These are phyloP conservation scores for Catocala nupta DNA, from an alignment of 2,888 invertebrate genomes.

Conservation along the genomic window DNA sequence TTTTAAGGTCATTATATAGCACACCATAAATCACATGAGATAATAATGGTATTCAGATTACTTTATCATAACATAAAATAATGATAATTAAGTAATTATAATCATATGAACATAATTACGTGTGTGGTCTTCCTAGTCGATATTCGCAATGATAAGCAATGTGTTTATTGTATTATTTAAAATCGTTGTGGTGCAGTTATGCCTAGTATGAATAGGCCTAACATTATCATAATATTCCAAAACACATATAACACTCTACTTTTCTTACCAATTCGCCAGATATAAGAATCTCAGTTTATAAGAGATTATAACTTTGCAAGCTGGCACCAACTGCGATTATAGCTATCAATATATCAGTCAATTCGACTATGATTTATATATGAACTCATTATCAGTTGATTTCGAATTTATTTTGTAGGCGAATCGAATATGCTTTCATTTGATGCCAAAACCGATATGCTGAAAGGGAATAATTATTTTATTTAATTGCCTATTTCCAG, in stretches of 20 bases:
- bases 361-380: background rate
- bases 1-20: no score
- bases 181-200: no score
- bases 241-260: background rate
- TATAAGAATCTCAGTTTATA: slow-evolving; percentile 2
- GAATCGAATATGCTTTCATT: background rate
- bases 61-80: no score
- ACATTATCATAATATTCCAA: background rate
- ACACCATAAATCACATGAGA: no score
- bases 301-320: slow-evolving; percentile 2
- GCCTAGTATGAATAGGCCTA: no score
- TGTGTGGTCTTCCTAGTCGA: no score
- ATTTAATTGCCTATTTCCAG: slow-evolving; percentile 1
- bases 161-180: no score
- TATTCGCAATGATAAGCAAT: no score
- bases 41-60: no score
- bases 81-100: no score
- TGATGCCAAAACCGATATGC: background rate
- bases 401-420: slow-evolving; percentile 1
- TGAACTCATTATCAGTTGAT: background rate
- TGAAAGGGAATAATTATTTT: slow-evolving; percentile 10
- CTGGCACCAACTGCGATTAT: background rate
- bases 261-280: background rate
- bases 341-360: background rate
- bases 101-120: no score